phyloP scores from a whole-genome alignment of 2,113 vertebrate species.

The Carassius gibelio region DNA sequence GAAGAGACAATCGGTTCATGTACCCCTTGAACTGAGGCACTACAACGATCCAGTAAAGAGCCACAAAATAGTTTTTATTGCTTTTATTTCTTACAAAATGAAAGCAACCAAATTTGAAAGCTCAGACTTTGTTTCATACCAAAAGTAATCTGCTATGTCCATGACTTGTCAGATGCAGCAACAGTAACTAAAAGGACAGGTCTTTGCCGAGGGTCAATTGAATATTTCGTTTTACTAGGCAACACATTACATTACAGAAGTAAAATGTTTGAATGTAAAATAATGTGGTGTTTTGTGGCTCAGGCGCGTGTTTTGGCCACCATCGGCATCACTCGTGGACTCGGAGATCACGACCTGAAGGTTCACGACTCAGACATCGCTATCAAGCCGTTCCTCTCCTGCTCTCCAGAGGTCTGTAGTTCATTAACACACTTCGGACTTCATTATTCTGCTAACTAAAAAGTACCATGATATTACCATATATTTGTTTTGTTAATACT shows the following conservation, averaged over 20 bases:
- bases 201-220: no score
- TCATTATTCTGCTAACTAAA: neutral
- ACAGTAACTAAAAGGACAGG: no score
- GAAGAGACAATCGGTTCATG: no score
- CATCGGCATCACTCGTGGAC: conserved; percentile 94
- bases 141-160: no score
- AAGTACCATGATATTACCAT: neutral
- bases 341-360: conserved; percentile 96
- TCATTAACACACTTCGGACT: neutral
- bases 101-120: no score
- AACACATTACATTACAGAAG: neutral
- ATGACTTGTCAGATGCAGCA: no score
- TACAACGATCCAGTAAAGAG: no score
- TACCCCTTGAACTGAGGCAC: no score
- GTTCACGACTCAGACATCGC: conserved; percentile 97
- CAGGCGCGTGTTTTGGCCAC: conserved; percentile 97
- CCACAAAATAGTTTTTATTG: no score
- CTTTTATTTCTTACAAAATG: no score
- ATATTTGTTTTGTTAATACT: neutral
- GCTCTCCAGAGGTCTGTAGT: conserved; percentile 88
- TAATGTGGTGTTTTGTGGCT: conserved; percentile 2
- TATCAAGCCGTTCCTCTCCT: conserved; percentile 97
- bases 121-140: no score
- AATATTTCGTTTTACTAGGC: neutral
- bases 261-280: neutral